Conservation (phyloP, 2,797 vertebrate species). For the Aphelocoma californica region DNA sequence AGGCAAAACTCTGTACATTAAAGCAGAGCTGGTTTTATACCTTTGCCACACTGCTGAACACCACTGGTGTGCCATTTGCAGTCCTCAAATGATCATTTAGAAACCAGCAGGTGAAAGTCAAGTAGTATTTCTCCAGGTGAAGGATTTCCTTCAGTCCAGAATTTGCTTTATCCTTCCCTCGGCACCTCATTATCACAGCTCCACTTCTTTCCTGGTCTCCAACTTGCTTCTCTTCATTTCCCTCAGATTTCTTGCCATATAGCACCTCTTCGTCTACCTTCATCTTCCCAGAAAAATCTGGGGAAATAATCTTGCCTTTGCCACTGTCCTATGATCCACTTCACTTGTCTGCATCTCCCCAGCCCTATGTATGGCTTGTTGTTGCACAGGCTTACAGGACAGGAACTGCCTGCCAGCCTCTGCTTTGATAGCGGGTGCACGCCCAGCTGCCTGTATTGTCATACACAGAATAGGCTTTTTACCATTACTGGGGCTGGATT, state of each 20-base stretch:
- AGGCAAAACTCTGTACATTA: background rate
- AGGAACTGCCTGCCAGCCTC: background rate
- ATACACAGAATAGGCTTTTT: background rate
- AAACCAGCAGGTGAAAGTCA: background rate
- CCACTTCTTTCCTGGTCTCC: fast-evolving
- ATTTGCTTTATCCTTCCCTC: background rate
- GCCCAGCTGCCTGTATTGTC: background rate
- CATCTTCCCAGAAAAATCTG: background rate
- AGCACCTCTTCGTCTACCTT: background rate
- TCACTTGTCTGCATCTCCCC: background rate
- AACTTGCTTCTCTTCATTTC: background rate
- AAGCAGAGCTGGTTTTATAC: background rate
- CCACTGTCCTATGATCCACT: background rate
- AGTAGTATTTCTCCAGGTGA: background rate
- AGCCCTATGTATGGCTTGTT: fast-evolving
- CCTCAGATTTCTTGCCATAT: background rate
- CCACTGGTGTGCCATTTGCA: background rate
- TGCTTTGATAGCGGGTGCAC: background rate
- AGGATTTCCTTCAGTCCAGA: background rate
- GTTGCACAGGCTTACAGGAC: background rate
- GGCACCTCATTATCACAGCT: background rate
- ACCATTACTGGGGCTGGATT: background rate
- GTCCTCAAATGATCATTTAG: background rate
- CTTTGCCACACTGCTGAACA: background rate
- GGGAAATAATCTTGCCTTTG: background rate